Conservation (phyloP, 2,113 vertebrate genomes). For the Proterorhinus semilunaris region DNA sequence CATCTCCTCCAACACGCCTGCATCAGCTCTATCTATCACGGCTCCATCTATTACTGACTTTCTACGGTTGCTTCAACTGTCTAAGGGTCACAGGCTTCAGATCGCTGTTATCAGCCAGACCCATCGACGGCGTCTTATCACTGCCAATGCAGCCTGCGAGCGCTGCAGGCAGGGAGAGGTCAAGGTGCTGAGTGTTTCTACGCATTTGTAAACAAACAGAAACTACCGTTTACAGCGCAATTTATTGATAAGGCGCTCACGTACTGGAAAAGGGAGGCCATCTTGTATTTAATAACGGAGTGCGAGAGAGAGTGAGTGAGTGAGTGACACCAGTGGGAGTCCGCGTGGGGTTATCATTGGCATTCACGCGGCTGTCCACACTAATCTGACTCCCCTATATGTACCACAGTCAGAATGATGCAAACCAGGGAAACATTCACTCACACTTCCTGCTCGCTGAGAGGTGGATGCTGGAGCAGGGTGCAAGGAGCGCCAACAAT, state of each 20-base stretch:
- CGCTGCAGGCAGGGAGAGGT: conserved; percentile 52
- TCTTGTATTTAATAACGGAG: conserved; percentile 6
- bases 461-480: conserved; percentile 54
- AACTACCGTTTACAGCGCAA: conserved; percentile 58
- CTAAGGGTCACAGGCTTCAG: conserved; percentile 62
- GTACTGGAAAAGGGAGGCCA: conserved; percentile 31
- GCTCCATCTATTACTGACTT: conserved; percentile 22
- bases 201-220: conserved; percentile 62
- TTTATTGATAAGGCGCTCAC: conserved; percentile 59
- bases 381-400: conserved; percentile 63
- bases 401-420: conserved; percentile 70
- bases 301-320: conserved; percentile 14
- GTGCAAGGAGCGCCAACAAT: conserved; percentile 56
- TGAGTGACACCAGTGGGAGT: conserved; percentile 58
- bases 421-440: conserved; percentile 76
- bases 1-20: conserved; percentile 45
- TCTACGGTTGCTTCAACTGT: conserved; percentile 47
- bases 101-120: conserved; percentile 58
- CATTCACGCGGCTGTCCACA: conserved; percentile 53
- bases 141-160: conserved; percentile 36
- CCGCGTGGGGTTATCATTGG: conserved; percentile 49
- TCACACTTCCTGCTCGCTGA: conserved; percentile 61
- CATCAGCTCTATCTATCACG: conserved; percentile 30
- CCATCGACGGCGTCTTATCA: conserved; percentile 69
- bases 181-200: conserved; percentile 55